phyloP scores from a whole-genome alignment of 2,113 vertebrate species.

The Phodopus roborovskii region DNA sequence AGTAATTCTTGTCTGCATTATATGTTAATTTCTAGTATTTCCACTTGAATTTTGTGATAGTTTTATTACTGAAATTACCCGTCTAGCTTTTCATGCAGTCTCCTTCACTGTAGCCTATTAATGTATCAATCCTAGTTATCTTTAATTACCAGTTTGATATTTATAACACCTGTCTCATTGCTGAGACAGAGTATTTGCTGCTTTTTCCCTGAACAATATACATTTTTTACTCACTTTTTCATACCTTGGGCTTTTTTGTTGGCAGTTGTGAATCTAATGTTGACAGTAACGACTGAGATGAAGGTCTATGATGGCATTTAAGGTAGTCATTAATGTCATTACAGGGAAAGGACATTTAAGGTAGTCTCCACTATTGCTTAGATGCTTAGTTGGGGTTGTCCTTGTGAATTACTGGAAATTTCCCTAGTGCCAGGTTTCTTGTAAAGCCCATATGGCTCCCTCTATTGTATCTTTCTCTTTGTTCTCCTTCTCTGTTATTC shows the following conservation, averaged over 20 bases:
- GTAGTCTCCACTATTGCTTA: no score
- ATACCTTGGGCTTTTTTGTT: slow-evolving; percentile 32
- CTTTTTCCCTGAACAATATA: background rate
- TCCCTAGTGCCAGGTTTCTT: no score
- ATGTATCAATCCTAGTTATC: slow-evolving; percentile 6
- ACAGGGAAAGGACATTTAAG: no score
- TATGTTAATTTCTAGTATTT: slow-evolving; percentile 37
- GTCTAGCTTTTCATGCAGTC: background rate
- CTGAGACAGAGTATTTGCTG: slow-evolving; percentile 15
- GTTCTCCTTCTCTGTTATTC: no score
- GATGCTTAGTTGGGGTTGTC: no score
- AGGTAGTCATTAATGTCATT: no score
- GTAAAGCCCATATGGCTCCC: no score
- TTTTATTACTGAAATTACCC: slow-evolving; percentile 48
- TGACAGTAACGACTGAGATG: background rate
- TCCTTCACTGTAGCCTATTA: background rate
- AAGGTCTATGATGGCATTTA: no score
- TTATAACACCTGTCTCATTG: slow-evolving; percentile 35
- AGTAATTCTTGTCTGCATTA: background rate
- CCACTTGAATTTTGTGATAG: background rate
- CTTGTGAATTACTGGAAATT: no score
- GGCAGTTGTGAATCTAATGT: background rate
- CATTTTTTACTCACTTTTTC: background rate
- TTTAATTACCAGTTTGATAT: background rate
- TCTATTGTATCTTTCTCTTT: no score